phyloP scores from a whole-genome alignment of 2,113 vertebrate species.

The Puffinus mauretanicus region DNA sequence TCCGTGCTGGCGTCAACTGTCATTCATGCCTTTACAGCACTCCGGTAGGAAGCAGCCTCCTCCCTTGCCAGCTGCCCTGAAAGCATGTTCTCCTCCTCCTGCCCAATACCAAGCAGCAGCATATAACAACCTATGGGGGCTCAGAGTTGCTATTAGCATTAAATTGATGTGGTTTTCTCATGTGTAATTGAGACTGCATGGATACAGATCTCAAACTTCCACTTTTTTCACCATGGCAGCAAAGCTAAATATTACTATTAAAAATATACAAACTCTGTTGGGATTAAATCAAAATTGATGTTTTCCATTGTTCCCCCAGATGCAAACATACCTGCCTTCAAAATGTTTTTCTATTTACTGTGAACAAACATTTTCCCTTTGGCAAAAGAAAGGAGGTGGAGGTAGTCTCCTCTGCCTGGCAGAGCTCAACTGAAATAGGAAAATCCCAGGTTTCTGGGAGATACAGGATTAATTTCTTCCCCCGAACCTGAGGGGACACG shows the following conservation, averaged over 20 bases:
- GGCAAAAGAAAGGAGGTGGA: neutral
- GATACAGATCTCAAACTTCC: neutral
- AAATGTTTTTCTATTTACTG: neutral
- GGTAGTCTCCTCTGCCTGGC: neutral
- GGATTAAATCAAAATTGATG: neutral
- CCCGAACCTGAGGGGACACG: neutral
- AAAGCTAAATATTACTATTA: neutral
- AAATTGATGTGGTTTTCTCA: neutral
- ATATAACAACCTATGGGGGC: neutral
- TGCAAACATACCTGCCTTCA: neutral
- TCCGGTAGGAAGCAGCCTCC: neutral
- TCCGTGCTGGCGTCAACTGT: neutral
- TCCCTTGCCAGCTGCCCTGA: neutral
- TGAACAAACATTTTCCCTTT: neutral
- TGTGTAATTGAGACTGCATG: neutral
- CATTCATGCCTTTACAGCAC: neutral
- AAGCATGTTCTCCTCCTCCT: neutral
- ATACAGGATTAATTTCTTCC: neutral
- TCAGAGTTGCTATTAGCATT: neutral
- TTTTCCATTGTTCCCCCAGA: neutral
- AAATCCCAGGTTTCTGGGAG: neutral
- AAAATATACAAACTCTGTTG: neutral
- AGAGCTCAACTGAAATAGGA: neutral
- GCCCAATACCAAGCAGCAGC: neutral
- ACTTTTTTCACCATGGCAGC: neutral